Evolutionary conservation across 2,113 vertebrate genomes (phyloP).

Genomic region (Cephalopterus ornatus): DNA sequence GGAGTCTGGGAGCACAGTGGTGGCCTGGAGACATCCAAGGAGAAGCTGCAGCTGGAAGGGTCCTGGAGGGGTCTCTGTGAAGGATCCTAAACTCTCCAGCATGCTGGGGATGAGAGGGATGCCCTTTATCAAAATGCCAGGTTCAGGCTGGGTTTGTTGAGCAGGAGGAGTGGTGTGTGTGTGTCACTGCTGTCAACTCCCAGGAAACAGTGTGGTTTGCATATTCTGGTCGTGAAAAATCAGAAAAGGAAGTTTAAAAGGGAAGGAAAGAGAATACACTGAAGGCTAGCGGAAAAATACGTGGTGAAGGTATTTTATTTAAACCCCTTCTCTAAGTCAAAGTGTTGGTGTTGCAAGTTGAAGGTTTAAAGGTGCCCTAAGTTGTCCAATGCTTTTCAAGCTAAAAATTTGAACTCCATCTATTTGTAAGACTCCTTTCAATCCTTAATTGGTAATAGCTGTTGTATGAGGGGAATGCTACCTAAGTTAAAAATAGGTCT

Average conservation of each 20-base stretch:
- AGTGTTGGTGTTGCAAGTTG: neutral
- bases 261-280: neutral
- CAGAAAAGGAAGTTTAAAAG: neutral
- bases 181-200: neutral
- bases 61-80: neutral
- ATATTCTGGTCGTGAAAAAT: neutral
- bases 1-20: neutral
- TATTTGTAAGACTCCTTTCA: neutral
- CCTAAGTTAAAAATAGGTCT: constrained; percentile 12
- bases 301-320: neutral
- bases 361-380: neutral
- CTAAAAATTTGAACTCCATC: neutral
- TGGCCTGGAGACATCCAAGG: neutral
- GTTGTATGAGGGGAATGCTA: neutral
- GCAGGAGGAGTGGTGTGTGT: neutral
- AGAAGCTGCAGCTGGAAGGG: neutral
- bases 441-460: constrained; percentile 20
- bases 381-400: neutral
- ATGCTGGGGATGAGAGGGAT: neutral
- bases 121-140: neutral
- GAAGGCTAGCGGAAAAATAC: neutral
- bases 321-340: neutral
- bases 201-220: neutral
- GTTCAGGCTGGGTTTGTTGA: neutral
- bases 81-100: neutral